phyloP scores from a whole-genome alignment of 2,797 vertebrate genomes.

The Dipus sagitta region DNA sequence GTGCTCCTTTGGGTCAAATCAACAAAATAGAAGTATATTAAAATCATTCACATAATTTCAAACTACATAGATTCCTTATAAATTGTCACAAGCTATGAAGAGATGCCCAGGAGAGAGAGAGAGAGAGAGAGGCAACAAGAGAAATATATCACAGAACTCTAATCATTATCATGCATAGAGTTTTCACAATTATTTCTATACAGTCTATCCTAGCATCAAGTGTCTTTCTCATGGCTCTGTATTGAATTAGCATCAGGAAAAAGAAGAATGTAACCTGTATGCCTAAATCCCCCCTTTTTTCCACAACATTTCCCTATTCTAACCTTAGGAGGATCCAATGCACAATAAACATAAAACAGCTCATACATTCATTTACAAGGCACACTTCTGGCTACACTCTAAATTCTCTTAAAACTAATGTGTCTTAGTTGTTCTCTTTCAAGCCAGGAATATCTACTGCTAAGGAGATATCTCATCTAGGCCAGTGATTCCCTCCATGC shows the following conservation, averaged over 20 bases:
- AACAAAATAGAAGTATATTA: background rate
- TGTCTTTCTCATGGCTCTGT: background rate
- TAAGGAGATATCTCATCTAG: background rate
- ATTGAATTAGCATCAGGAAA: background rate
- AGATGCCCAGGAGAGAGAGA: too few relatives aligned
- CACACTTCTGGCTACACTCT: background rate
- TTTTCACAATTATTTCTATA: background rate
- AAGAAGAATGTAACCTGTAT: background rate
- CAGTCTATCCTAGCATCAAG: background rate
- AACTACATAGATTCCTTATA: background rate
- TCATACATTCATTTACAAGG: background rate
- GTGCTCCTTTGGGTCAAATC: background rate
- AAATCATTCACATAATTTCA: background rate
- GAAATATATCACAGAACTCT: background rate
- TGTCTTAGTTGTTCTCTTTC: background rate
- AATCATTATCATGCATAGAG: background rate
- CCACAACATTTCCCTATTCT: background rate
- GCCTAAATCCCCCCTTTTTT: background rate
- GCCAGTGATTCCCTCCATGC: background rate
- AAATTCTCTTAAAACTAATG: background rate
- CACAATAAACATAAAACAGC: background rate
- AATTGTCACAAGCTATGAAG: background rate
- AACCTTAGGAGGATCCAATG: background rate
- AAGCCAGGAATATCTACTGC: background rate
- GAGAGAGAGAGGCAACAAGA: background rate